Evolutionary conservation across 2,797 vertebrate species (phyloP), one percentile per base, ranked within the genome.

Genomic region (Heterohyrax brucei): DNA sequence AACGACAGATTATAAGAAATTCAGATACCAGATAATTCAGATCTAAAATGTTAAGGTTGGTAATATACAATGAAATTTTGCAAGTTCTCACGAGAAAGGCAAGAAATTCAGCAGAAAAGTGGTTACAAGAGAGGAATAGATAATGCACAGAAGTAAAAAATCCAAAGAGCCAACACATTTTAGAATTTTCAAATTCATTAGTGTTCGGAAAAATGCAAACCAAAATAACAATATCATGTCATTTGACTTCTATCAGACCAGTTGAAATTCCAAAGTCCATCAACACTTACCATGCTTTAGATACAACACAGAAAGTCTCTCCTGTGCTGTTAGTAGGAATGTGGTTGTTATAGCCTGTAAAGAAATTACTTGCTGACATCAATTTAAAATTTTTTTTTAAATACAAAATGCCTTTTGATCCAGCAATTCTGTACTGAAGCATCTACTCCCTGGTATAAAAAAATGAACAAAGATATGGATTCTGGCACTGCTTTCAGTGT

Each of bases 131-230:
- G 9, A 72, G 44, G 82, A 94, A 56, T 6, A 59, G 46, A 50
- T 22, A 76, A 81, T 84, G 66, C 39, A 46, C 6, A 94, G 80
- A 87, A 64, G 33, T 80, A 14, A 86, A 88, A 88, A 94, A 82
- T 77, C 33, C 7, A 72, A 64, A 80, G 48, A 26, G 56, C 26
- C n/a, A 44, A 68, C 10, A 33, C 22, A 89, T 59, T 61, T 86
- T 33, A 76, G 33, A 86, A 91, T 62, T 8, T 5, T 88, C 48
- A 77, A 72, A 87, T 48, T 79, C 56, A 70, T 9, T 33, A 46
- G 14, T 26, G 50, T 30, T 59, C 44, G 81, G 62, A 7, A n/a
- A 46, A 50, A 72, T 61, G 13, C 3, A 81, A 90, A 75, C 16
- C 78, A 22, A 77, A 83, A 64, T 77, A 78, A 50, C 0, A 68